Conservation (phyloP, 53 echinoderm and acorn worm species). For the Patiria pectinifera region DNA sequence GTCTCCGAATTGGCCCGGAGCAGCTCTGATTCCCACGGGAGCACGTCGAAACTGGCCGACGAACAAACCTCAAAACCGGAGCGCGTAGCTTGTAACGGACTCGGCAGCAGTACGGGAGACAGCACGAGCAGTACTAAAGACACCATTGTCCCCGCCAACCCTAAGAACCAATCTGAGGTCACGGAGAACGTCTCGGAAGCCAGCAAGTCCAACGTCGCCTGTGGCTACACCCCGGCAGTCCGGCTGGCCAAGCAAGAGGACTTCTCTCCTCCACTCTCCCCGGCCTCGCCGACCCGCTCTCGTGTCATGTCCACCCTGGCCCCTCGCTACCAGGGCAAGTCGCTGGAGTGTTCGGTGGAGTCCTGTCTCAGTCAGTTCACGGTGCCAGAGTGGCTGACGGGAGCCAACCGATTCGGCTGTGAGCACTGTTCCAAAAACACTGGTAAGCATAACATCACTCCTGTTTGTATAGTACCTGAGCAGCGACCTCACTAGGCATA, state of each 20-base stretch:
- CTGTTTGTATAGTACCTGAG: no score
- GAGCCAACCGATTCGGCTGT: constrained; percentile 91
- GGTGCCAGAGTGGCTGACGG: constrained; percentile 91
- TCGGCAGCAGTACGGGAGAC: constrained; percentile 45
- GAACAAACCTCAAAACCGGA: neutral
- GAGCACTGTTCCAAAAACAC: constrained; percentile 85
- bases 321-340: constrained; percentile 85
- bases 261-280: constrained; percentile 76
- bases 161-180: constrained; percentile 8
- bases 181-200: constrained; percentile 37
- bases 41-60: constrained; percentile 8
- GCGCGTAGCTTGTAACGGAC: constrained; percentile 17
- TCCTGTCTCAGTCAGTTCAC: constrained; percentile 98
- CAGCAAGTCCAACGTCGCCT: constrained; percentile 60
- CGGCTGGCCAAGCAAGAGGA: constrained; percentile 48
- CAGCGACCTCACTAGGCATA: neutral
- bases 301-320: constrained; percentile 81
- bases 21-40: constrained; percentile 11
- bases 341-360: constrained; percentile 92
- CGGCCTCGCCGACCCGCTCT: constrained; percentile 77
- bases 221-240: constrained; percentile 51
- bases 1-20: neutral
- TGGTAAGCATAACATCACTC: constrained; percentile 59
- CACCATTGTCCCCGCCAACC: constrained; percentile 15
- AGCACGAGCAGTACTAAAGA: constrained; percentile 54